These are phyloP conservation scores for Leptopilina myrica DNA, from an alignment of 2,888 invertebrate genomes.

Conservation along the genomic window DNA sequence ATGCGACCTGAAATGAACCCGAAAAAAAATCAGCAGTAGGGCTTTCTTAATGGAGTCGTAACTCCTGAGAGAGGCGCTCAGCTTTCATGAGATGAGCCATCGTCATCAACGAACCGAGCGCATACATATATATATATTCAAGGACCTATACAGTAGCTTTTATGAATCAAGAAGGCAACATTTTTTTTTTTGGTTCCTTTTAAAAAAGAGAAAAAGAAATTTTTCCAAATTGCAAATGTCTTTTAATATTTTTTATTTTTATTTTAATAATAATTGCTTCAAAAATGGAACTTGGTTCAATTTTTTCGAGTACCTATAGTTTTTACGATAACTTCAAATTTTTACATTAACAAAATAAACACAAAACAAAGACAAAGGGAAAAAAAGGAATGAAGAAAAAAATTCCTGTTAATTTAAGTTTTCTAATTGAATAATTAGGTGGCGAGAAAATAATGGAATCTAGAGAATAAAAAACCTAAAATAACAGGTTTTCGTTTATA, in stretches of 20 bases:
- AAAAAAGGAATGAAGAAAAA: neutral
- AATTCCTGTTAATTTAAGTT: neutral
- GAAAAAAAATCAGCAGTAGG: constrained; percentile 66
- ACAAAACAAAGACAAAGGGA: neutral
- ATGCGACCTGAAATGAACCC: constrained; percentile 70
- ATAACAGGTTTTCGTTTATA: constrained; percentile 30
- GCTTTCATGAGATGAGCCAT: constrained; percentile 32
- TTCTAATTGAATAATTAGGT: neutral
- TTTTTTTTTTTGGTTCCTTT: neutral
- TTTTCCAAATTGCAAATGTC: too few species aligned
- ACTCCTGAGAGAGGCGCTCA: constrained; percentile 60
- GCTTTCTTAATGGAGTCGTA: constrained; percentile 74
- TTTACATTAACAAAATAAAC: neutral
- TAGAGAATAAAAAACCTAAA: neutral
- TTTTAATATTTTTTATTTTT: too few species aligned
- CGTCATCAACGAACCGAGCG: constrained; percentile 31
- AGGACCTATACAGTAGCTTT: constrained; percentile 47
- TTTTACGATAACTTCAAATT: too few species aligned
- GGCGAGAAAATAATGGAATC: neutral
- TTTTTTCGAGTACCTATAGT: too few species aligned
- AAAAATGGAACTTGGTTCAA: too few species aligned
- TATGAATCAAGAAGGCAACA: constrained; percentile 46
- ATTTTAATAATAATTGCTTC: too few species aligned
- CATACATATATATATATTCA: constrained; percentile 8
- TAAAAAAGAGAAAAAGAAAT: too few species aligned